Evolutionary conservation across 2,113 vertebrate species (phyloP).

Genomic region (Ramphastos sulfuratus): DNA sequence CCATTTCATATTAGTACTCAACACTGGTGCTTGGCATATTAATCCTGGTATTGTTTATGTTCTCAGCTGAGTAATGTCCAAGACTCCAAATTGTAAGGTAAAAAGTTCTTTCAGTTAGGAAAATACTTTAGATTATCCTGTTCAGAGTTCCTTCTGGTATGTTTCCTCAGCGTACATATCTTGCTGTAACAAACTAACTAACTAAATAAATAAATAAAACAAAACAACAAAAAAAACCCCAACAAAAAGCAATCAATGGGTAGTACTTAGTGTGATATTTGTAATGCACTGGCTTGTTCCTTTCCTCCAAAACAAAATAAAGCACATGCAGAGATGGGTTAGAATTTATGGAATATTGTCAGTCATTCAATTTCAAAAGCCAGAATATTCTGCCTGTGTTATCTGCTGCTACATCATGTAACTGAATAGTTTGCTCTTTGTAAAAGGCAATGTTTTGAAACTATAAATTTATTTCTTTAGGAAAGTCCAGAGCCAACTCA

Average conservation of each 20-base stretch:
- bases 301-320: not conserved
- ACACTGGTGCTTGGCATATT: not conserved
- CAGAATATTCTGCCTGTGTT: not conserved
- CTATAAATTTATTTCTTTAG: not conserved
- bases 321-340: not conserved
- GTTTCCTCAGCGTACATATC: not conserved
- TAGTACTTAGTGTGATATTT: not conserved
- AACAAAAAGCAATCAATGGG: not conserved
- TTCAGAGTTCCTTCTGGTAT: not conserved
- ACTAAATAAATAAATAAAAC: not conserved
- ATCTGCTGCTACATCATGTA: not conserved
- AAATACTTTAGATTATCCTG: not conserved
- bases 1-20: slow-evolving; percentile 17
- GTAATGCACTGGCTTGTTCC: not conserved
- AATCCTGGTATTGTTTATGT: not conserved
- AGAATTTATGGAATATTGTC: not conserved
- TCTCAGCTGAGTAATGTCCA: not conserved
- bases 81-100: not conserved
- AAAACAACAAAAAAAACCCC: too few relatives aligned
- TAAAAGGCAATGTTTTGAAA: slow-evolving; percentile 18
- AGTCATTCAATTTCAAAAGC: not conserved
- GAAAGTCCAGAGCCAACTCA: slow-evolving; percentile 21
- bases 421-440: not conserved
- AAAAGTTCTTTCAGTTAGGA: not conserved
- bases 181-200: not conserved